Base-by-base conservation (phyloP, 2,888 invertebrate genomes). In the Lasioglossum figueresi region DNA sequence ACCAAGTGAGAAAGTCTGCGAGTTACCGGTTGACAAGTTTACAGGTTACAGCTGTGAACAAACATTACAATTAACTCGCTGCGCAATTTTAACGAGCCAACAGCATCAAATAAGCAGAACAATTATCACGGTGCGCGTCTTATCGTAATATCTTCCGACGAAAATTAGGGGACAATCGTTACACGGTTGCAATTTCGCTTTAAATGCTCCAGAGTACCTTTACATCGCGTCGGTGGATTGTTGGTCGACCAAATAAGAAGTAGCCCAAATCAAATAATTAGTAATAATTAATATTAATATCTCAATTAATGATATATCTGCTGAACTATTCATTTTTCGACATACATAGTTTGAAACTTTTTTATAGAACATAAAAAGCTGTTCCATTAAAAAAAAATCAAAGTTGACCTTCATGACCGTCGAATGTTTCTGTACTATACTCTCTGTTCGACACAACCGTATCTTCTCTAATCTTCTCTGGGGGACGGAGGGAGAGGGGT, bases 1-100 rank as follows among this genome's bases (percentile, higher is more conserved):
- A 68, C 48, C 48, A 23, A 43, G 19, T 43, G 45, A 45, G 31
- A 78, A 81, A 81, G 63, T 40, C 27, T 45, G 16, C 71, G 14
- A 27, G 71, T 77, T 71, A 40, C n/a, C 3, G 31, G 14, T 66
- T 68, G 66, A 48, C 79, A 40, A 40, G 34, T 52, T 66, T 40
- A 63, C n/a, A 79, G 52, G 6, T 37, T 37, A 37, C 37, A 37
- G 37, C 31, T 8, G 40, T 4, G 34, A 12, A 40, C 59, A 10
- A 16, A 31, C 59, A 66, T 79, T 66, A 16, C 52, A 68, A 79
- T 52, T 23, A 72, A 63, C 31, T 8, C 12, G 37, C 45, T 45
- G 16, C 23, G 31, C 48, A 8, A 14, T 48, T 66, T 80, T 56
- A 56, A 70, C n/a, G 4, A 8, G 2, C 8, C 31, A 27, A 12